Evolutionary conservation across 1,140 invertebrate species (phyloP).

Genomic region (Ectropis grisescens): DNA sequence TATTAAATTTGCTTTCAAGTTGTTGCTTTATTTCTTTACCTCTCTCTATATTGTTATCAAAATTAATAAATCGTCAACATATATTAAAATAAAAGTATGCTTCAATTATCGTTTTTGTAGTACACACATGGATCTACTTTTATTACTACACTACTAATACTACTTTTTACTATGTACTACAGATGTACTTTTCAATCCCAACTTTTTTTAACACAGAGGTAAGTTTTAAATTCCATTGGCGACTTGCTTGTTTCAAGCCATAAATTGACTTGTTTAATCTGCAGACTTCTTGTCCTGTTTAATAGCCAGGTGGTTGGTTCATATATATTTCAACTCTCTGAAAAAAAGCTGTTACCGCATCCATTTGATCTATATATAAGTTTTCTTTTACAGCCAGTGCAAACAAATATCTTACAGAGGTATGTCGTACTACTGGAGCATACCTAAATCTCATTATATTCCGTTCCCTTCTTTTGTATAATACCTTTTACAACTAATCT

Average conservation of each 20-base stretch:
- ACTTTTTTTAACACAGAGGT: conserved; percentile 9
- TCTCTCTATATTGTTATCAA: conserved; percentile 16
- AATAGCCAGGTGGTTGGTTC: conserved; percentile 34
- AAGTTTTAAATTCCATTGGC: conserved; percentile 29
- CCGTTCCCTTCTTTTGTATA: conserved; percentile 36
- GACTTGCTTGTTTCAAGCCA: conserved; percentile 34
- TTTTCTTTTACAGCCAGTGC: conserved; percentile 33
- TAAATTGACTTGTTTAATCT: conserved; percentile 39
- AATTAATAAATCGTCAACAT: conserved; percentile 29
- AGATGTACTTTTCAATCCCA: conserved; percentile 14
- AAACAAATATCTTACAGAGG: conserved; percentile 42
- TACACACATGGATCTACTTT: conserved; percentile 32
- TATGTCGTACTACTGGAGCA: conserved; percentile 25
- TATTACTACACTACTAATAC: too few species aligned
- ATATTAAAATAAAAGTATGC: conserved; percentile 21
- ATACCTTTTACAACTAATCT: conserved; percentile 55
- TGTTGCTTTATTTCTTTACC: conserved; percentile 17
- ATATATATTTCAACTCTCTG: conserved; percentile 39
- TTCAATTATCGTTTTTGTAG: conserved; percentile 14
- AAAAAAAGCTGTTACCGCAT: conserved; percentile 44
- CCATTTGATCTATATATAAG: conserved; percentile 19
- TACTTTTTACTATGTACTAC: too few species aligned
- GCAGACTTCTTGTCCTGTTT: conserved; percentile 23
- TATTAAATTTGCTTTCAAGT: conserved; percentile 34
- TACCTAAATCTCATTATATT: conserved; percentile 43